Conservation (phyloP, 2,113 vertebrate species). For the Nothocercus julius region DNA sequence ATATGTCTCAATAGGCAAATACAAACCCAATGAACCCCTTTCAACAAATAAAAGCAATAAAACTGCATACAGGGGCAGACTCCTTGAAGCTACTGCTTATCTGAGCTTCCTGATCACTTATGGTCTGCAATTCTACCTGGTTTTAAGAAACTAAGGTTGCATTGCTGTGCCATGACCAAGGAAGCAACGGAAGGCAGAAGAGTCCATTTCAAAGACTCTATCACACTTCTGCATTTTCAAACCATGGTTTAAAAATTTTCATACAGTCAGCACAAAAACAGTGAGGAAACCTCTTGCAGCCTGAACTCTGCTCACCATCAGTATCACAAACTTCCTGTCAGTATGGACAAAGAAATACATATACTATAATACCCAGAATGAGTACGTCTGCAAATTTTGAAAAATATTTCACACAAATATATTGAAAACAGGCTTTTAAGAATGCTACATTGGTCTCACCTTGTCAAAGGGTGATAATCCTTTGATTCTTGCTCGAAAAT, state of each 20-base stretch:
- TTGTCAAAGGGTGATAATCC: conserved; percentile 97
- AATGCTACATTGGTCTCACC: conserved; percentile 69
- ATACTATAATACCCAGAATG: neutral
- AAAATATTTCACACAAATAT: neutral
- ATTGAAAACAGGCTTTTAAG: neutral
- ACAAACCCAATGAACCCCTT: neutral
- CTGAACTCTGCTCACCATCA: conserved; percentile 38
- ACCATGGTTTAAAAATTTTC: neutral
- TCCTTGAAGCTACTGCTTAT: neutral
- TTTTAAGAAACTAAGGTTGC: neutral
- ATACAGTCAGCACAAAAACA: conserved; percentile 24
- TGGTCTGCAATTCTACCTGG: neutral
- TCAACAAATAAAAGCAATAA: neutral
- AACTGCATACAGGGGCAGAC: neutral
- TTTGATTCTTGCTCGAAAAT: conserved; percentile 97
- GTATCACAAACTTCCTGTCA: neutral
- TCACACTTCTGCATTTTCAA: neutral
- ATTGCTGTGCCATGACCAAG: neutral
- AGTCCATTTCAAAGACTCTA: neutral
- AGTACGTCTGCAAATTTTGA: neutral
- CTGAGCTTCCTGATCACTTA: neutral
- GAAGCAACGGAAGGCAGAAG: neutral
- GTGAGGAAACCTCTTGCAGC: neutral
- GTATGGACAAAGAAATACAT: conserved; percentile 8
- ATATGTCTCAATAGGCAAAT: neutral